A percentile compares a stretch with the other conserved stretches of the same genome.
These are phyloP conservation scores for Ginglymostoma cirratum DNA, from an alignment of 2,113 vertebrate species.

Conservation along the genomic window DNA sequence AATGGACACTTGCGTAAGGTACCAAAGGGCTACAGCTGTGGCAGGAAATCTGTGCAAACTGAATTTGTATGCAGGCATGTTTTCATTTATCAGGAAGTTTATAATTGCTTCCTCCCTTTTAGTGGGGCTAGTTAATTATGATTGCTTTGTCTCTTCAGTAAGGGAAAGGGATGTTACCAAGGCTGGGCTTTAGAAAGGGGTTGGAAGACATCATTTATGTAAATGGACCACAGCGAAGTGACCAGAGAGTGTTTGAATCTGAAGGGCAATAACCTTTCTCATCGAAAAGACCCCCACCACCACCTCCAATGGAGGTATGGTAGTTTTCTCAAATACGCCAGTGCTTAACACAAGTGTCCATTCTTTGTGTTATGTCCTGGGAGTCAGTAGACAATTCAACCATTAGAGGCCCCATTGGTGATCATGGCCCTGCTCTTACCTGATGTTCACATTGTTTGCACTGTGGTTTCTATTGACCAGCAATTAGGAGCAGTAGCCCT, in stretches of 20 bases:
- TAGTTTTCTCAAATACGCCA: not conserved
- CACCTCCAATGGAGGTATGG: not conserved
- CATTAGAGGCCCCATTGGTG: not conserved
- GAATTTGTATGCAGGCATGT: not conserved
- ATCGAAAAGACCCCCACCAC: not conserved
- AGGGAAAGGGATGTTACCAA: not conserved
- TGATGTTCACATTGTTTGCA: not conserved
- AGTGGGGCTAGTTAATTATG: not conserved
- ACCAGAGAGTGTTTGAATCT: not conserved
- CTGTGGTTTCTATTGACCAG: not conserved
- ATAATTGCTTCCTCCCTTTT: not conserved
- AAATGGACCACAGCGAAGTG: not conserved
- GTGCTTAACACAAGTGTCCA: not conserved
- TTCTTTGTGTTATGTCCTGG: not conserved
- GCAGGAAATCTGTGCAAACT: constrained; percentile 12
- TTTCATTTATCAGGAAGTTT: not conserved
- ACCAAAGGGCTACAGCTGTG: not conserved
- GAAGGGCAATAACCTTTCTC: not conserved
- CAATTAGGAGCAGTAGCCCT: not conserved
- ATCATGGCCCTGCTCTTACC: not conserved
- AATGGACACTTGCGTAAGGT: not conserved
- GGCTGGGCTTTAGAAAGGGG: not conserved
- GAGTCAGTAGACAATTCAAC: not conserved
- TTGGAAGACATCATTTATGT: not conserved
- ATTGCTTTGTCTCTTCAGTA: not conserved